Percentiles rank a stretch among this genome's conserved stretches.
These are phyloP conservation scores for Nematopogon swammerdamellus DNA, from an alignment of 2,888 invertebrate species.

Conservation along the genomic window DNA sequence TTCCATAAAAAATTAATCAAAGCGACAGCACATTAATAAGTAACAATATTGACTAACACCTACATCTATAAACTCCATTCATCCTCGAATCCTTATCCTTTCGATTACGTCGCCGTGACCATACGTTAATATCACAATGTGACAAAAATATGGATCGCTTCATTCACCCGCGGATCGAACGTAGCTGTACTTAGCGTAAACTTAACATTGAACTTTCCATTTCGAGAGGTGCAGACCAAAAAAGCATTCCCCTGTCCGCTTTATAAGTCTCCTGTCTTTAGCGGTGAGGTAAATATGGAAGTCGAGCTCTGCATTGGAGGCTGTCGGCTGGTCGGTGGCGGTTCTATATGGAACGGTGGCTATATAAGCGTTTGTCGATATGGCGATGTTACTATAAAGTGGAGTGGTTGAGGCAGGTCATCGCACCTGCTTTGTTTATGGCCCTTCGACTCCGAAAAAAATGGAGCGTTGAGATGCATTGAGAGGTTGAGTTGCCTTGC, in stretches of 20 bases:
- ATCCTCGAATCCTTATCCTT: neutral
- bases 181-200: neutral
- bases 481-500: neutral
- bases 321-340: neutral
- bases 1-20: too few species aligned
- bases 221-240: conserved; percentile 27
- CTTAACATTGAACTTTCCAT: conserved; percentile 20
- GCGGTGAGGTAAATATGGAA: conserved; percentile 8
- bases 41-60: too few species aligned
- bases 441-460: neutral
- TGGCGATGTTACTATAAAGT: neutral
- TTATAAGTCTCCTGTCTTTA: conserved; percentile 30
- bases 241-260: conserved; percentile 28
- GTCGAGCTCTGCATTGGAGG: neutral
- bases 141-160: neutral
- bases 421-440: neutral
- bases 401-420: neutral
- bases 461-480: neutral
- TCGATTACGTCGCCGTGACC: neutral
- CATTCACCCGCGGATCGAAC: neutral
- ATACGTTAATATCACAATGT: neutral
- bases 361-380: neutral
- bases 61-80: too few species aligned
- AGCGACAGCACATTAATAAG: too few species aligned
- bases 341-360: neutral